These are phyloP conservation scores for Probaryconus sp. DNA, from an alignment of 1,140 invertebrate genomes.

Conservation along the genomic window DNA sequence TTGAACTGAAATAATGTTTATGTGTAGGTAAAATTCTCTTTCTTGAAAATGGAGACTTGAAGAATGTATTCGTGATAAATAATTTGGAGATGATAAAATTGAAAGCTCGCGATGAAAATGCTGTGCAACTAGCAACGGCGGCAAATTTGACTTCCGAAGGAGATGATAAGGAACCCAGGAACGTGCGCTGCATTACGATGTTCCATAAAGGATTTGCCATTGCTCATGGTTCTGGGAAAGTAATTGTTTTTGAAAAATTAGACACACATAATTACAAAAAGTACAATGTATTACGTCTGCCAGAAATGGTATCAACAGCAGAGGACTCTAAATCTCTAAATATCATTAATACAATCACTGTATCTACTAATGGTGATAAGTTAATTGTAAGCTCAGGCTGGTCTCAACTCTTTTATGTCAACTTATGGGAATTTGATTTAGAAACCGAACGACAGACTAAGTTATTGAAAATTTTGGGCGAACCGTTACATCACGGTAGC, in stretches of 20 bases:
- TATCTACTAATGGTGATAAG: constrained; percentile 80
- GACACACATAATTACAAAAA: constrained; percentile 81
- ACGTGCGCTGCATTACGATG: constrained; percentile 77
- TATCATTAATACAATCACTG: constrained; percentile 78
- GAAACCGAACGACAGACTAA: constrained; percentile 68
- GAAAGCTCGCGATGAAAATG: constrained; percentile 70
- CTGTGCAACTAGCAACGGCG: constrained; percentile 42
- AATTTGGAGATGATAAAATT: constrained; percentile 80
- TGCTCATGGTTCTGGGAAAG: constrained; percentile 79
- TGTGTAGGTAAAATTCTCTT: constrained; percentile 80
- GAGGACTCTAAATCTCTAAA: constrained; percentile 74
- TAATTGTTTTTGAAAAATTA: constrained; percentile 84
- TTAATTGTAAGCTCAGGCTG: constrained; percentile 82
- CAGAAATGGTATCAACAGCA: constrained; percentile 71
- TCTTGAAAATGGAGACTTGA: constrained; percentile 88
- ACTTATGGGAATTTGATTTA: constrained; percentile 79
- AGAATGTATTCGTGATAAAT: constrained; percentile 80
- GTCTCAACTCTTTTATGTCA: constrained; percentile 81
- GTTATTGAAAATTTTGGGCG: constrained; percentile 80
- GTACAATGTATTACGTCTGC: constrained; percentile 81
- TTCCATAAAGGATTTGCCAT: constrained; percentile 82
- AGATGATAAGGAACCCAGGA: neutral
- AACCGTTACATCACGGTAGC: constrained; percentile 87
- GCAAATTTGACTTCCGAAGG: constrained; percentile 65
- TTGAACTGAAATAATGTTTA: constrained; percentile 7